Percentiles rank a stretch among this genome's conserved stretches.
Conservation (phyloP, 2,113 vertebrate genomes). For the Oriolus oriolus region DNA sequence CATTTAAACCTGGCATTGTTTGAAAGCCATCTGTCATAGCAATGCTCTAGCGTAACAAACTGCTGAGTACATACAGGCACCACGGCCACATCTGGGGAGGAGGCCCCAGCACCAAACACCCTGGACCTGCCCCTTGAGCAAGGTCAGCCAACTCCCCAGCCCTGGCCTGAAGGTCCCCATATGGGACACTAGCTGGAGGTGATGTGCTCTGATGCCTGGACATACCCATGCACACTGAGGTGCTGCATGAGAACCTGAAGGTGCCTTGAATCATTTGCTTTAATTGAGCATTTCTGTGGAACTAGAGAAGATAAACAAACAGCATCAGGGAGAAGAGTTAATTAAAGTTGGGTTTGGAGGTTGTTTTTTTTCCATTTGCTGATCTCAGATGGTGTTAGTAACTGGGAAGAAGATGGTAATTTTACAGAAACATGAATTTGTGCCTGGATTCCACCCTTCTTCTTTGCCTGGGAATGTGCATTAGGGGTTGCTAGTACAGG, state of each 20-base stretch:
- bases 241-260: background rate
- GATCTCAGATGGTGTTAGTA: background rate
- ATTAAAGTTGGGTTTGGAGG: background rate
- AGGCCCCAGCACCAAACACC: background rate
- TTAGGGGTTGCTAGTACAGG: background rate
- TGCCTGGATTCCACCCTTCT: background rate
- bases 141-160: background rate
- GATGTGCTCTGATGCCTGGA: background rate
- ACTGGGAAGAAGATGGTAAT: background rate
- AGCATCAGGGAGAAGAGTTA: background rate
- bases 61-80: background rate
- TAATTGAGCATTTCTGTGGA: background rate
- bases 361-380: background rate
- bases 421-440: background rate
- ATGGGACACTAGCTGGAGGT: background rate
- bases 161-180: background rate
- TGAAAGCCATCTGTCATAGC: slow-evolving; percentile 52
- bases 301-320: background rate
- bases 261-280: background rate
- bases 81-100: background rate
- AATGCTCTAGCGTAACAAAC: background rate
- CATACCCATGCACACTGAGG: accelerated
- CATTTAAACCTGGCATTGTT: slow-evolving; percentile 56
- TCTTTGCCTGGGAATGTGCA: background rate
- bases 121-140: background rate